A percentile compares a stretch with the other conserved stretches of the same genome.
phyloP scores from a whole-genome alignment of 2,888 invertebrate genomes.

The Diarsia dahlii region DNA sequence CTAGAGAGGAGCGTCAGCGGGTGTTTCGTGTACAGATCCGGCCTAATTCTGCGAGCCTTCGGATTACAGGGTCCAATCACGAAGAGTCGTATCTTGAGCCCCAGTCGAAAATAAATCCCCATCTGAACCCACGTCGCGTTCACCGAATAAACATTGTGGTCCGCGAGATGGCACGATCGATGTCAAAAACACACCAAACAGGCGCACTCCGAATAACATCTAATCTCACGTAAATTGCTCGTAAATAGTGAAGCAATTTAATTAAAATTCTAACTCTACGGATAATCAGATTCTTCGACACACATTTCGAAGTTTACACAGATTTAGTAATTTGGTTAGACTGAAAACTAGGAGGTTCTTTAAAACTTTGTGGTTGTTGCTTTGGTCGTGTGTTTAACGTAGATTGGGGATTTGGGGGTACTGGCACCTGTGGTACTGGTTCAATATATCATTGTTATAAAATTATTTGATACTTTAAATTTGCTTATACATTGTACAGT shows the following conservation, averaged over 20 bases:
- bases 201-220: constrained; percentile 73
- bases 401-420: no score
- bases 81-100: constrained; percentile 78
- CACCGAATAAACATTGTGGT: constrained; percentile 83
- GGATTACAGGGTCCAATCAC: constrained; percentile 81
- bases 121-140: constrained; percentile 79
- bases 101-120: constrained; percentile 82
- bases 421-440: no score
- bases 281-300: constrained; percentile 69
- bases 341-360: constrained; percentile 14
- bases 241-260: constrained; percentile 74
- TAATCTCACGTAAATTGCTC: constrained; percentile 78
- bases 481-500: no score
- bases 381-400: neutral
- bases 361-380: constrained; percentile 11
- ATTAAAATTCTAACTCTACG: constrained; percentile 74
- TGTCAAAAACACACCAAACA: constrained; percentile 79
- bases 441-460: no score
- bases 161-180: constrained; percentile 76
- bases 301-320: constrained; percentile 59
- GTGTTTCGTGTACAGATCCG: constrained; percentile 57
- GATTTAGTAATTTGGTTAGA: constrained; percentile 42
- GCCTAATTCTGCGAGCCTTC: constrained; percentile 66
- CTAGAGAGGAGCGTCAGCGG: constrained; percentile 50
- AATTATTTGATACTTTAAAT: no score